These are phyloP conservation scores for Euphonia xanthogaster DNA, from an alignment of 2,797 vertebrate species.

Conservation along the genomic window DNA sequence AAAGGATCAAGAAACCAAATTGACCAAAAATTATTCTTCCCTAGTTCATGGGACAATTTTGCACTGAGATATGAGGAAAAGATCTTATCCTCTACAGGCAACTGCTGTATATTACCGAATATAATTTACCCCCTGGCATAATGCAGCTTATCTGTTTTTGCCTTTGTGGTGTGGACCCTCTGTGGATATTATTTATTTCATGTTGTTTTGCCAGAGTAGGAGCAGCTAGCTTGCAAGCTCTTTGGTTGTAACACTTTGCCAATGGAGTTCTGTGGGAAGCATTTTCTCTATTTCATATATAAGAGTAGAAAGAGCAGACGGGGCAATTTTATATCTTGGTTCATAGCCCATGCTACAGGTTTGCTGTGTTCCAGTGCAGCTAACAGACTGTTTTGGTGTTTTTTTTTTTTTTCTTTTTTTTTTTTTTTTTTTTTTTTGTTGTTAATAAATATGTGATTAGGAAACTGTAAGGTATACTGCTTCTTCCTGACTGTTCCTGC, in stretches of 20 bases:
- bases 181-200: neutral
- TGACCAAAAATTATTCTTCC: neutral
- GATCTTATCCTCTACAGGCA: neutral
- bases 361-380: neutral
- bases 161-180: neutral
- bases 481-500: slow-evolving; percentile 16
- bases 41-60: neutral
- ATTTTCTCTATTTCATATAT: neutral
- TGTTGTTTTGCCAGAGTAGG: neutral
- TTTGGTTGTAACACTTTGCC: neutral
- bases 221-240: neutral
- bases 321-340: neutral
- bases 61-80: neutral
- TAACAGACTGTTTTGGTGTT: neutral
- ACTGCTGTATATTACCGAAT: neutral
- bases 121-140: neutral
- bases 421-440: neutral
- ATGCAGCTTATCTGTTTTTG: neutral
- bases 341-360: neutral
- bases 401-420: no score
- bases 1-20: neutral
- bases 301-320: neutral
- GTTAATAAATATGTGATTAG: neutral
- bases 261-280: neutral
- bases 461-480: neutral